Percentiles rank a stretch among this genome's conserved stretches.
Evolutionary conservation across 2,113 vertebrate species (phyloP).

Genomic region (Scartelaos histophorus): DNA sequence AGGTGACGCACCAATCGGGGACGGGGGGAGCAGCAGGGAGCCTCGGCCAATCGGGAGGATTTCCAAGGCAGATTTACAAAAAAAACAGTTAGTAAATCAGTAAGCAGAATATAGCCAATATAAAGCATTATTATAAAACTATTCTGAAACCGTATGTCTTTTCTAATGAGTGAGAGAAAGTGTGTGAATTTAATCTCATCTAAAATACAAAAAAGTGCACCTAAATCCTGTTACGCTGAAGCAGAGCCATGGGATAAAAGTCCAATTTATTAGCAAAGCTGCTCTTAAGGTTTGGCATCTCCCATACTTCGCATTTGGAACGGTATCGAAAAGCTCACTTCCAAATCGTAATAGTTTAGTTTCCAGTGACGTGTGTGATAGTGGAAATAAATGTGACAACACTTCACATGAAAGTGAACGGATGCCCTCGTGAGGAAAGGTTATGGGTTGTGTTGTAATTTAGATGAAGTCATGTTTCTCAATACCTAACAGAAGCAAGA

Average conservation of each 20-base stretch:
- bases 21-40: too few relatives aligned
- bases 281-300: constrained; percentile 1
- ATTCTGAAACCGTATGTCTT: background rate
- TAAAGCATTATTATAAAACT: background rate
- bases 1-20: too few relatives aligned
- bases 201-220: constrained; percentile 46
- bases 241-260: constrained; percentile 37
- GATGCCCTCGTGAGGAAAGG: background rate
- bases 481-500: background rate
- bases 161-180: constrained; percentile 17
- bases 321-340: background rate
- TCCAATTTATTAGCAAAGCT: constrained; percentile 40
- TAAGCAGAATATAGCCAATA: background rate
- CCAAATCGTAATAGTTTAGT: background rate
- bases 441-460: background rate
- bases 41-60: too few relatives aligned
- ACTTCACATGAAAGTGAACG: background rate
- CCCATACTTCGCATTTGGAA: constrained; percentile 11
- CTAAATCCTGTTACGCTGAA: constrained; percentile 52
- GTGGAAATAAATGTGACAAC: constrained; percentile 1
- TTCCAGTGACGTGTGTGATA: constrained; percentile 9
- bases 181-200: constrained; percentile 45
- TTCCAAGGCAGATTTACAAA: too few relatives aligned
- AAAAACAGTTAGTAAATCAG: background rate
- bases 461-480: background rate